Evolutionary conservation across 2,888 invertebrate species (phyloP).

Genomic region (Drosophila incognita): DNA sequence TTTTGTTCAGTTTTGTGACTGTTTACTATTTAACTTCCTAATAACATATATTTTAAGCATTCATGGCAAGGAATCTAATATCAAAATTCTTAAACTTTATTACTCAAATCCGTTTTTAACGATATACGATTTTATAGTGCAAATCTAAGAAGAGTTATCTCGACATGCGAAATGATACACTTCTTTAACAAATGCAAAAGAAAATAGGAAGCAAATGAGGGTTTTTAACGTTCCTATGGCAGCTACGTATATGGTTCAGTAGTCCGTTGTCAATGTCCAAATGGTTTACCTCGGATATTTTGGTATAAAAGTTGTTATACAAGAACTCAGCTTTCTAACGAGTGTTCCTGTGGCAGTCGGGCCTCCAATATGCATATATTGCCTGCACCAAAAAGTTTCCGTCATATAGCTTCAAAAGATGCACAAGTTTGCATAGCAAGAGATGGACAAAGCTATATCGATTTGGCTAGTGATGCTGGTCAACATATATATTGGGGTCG

Average conservation of each 20-base stretch:
- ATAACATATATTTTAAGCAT: background rate
- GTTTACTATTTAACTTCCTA: background rate
- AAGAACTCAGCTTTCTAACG: accelerated
- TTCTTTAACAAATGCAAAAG: background rate
- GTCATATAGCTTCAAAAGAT: background rate
- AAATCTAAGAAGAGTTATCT: background rate
- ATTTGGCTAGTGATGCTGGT: background rate
- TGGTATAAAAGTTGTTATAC: too few species aligned
- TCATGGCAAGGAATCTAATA: background rate
- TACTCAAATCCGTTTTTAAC: background rate
- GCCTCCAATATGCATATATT: too few species aligned
- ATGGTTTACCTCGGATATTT: too few species aligned
- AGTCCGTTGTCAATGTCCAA: too few species aligned
- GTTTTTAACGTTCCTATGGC: too few species aligned
- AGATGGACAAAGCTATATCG: background rate
- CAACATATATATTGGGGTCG: background rate
- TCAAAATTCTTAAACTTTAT: background rate
- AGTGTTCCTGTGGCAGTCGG: background rate
- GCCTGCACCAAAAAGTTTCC: too few species aligned
- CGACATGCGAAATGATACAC: background rate
- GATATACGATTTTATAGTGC: background rate
- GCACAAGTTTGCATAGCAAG: accelerated
- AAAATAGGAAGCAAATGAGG: background rate
- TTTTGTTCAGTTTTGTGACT: background rate
- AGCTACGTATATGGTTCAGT: too few species aligned